Base-by-base conservation (phyloP, 2,888 invertebrate genomes). In the Drosophila stalkeri region DNA sequence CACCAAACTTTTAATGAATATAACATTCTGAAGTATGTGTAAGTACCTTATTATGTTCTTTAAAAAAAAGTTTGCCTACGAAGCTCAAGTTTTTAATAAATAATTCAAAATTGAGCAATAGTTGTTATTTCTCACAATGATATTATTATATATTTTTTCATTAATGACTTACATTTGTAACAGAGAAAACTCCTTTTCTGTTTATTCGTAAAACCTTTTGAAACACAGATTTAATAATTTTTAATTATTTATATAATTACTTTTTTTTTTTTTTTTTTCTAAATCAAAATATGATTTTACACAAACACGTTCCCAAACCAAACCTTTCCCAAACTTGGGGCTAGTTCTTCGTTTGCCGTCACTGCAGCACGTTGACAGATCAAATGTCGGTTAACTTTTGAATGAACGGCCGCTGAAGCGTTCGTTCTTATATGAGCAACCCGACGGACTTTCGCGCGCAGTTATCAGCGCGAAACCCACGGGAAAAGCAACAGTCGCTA, bases 371-470 rank as follows among this genome's bases (percentile, higher is more conserved):
- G 91, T 91, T 88, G 79, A 90, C 92, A 89, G 91, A 86, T 91
- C 92, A 90, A 87, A 86, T 90, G 92, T 91, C 91, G 90, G 90
- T 90, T 91, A 91, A 85, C 86, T 90, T 92, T 92, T 92, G 91
- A 91, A 90, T 89, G 68, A 75, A 81, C 75, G 77, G 85, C 81
- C 86, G 82, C 78, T 71, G 88, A 75, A 77, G 81, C 83, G 75
- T 69, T 81, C 81, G 83, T 80, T 86, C 89, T 92, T 91, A 91
- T 91, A 92, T 86, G 78, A 76, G 78, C 69, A 61, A 71, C 75
- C 64, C 72, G 68, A 74, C 65, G 66, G 46, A 37, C 59, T 55
- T 75, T 67, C 77, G 79, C 77, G 70, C 55, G 67, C 71, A 65
- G 72, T 79, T 80, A 82, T 81, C 82, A 82, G 64, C 77, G 57